Conservation (phyloP, 2,888 invertebrate species). For the Terebella lapidaria region DNA sequence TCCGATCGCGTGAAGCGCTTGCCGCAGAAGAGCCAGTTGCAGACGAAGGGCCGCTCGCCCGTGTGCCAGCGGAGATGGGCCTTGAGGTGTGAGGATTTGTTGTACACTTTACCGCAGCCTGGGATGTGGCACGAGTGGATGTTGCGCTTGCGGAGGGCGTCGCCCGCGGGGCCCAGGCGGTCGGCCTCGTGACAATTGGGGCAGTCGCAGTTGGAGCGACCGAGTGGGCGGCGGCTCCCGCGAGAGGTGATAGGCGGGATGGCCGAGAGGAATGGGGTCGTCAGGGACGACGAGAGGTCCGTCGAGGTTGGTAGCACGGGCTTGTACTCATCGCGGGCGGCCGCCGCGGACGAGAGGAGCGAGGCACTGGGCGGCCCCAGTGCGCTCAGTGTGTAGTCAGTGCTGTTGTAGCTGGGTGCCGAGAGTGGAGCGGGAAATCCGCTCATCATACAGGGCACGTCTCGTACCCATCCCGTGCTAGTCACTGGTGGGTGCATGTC, state of each 20-base stretch:
- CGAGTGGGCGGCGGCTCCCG: conserved; percentile 63
- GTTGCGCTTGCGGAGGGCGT: conserved; percentile 46
- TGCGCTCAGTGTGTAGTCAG: neutral
- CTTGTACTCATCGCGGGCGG: neutral
- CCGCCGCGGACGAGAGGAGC: neutral
- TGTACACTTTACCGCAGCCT: conserved; percentile 63
- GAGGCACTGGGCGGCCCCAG: neutral
- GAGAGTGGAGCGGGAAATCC: neutral
- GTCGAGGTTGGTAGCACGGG: neutral
- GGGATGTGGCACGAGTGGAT: conserved; percentile 52
- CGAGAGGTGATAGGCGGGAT: conserved; percentile 1
- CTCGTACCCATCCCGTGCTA: neutral
- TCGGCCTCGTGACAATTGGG: conserved; percentile 95
- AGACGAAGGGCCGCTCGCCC: conserved; percentile 92
- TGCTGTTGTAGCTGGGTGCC: neutral
- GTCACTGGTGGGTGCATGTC: neutral
- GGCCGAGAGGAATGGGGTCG: neutral
- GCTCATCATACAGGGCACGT: neutral
- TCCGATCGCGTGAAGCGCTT: conserved; percentile 95
- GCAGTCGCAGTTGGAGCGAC: conserved; percentile 95
- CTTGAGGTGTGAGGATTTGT: conserved; percentile 96
- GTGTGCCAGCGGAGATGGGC: conserved; percentile 98
- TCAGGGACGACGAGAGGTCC: neutral
- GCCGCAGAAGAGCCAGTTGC: conserved; percentile 97
- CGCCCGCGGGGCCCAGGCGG: conserved; percentile 80